Evolutionary conservation across 1,140 invertebrate genomes (phyloP), one percentile per base, ranked within the genome.

Genomic region (Brachionus paranguensis): DNA sequence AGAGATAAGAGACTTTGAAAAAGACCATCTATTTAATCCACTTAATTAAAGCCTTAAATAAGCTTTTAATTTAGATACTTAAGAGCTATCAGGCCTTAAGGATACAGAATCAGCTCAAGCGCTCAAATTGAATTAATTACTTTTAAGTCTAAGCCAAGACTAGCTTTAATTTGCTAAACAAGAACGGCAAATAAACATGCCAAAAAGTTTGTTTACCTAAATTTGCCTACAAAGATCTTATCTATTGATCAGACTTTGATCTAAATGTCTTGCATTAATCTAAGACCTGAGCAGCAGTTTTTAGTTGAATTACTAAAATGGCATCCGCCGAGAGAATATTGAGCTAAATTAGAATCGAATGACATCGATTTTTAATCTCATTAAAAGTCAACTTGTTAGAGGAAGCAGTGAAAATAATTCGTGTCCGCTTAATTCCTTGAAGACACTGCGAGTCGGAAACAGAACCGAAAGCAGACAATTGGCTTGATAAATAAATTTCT

Each of bases 161-260:
- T 60, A 20, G 53, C 53, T 60, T 60, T 60, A 60, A 60, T 60
- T 60, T 60, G 53, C 3, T 47, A 47, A 47, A 47, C 33, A 37
- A 37, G 14, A 47, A 47, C 45, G 45, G 45, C 45, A 47, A 47
- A 47, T 47, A 64, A 64, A 64, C 55, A 64, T 64, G 55, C 27
- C 65, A 27, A 14, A 37, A 68, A 68, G 65, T 68, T 33, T 68
- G 65, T 68, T 68, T 68, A 68, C 65, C 65, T 68, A 68, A 68
- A 33, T 68, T 37, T 68, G 20, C 20, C 17, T 20, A 60, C 20
- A 60, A 60, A 60, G 17, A 60, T 60, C 20, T 60, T 20, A 60
- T 60, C 53, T 60, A 60, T 60, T 27, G 5, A 60, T 27, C 3
- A 60, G 20, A 8, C 20, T 24, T 20, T 60, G n/a, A 10, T 60